Evolutionary conservation across 2,888 invertebrate species (phyloP), one percentile per base, ranked within the genome.

Genomic region (Cistogaster globosa): DNA sequence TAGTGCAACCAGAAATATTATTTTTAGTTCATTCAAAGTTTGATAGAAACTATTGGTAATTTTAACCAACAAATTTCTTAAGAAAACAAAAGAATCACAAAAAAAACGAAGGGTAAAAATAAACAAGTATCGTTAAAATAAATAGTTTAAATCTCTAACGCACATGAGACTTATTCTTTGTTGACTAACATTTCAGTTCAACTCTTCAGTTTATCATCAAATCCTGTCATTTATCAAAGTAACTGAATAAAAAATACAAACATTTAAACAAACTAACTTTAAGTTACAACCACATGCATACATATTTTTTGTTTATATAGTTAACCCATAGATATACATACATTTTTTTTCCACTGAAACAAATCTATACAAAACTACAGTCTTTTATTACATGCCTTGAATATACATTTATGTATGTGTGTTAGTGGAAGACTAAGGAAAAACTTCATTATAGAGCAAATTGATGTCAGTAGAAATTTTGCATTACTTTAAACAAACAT

Each of bases 211-310:
- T 85, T 82, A 85, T 85, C 85, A 85, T 85, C 78, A 83, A 84
- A 84, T 84, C 80, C 80, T 55, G 81, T 74, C 85, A 87, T 87
- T 87, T 86, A 86, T 86, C 87, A 87, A 86, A 78, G 85, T 75
- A 78, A 75, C 75, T 77, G 72, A 36, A 75, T 22, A 63, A 6
- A 57, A 32, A 11, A 78, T 72, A 72, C 51, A 81, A 72, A 38
- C 22, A 55, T 20, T 22, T 20, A 45, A 42, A 20, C 32, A 58
- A 6, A 76, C 55, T n/a, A 36, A 71, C 18, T 57, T 48, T 48
- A 9, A 12, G 6, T 12, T 4, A 32, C 16, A 18, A 53, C 51
- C 7, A 14, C n/a, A 62, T 53, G 42, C 14, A 36, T 22, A 12
- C 3, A 48, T n/a, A 16, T 36, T 26, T 42, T 12, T 38, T 26